Evolutionary conservation across 2,888 invertebrate genomes (phyloP).

Genomic region (Vesta saturnalis): DNA sequence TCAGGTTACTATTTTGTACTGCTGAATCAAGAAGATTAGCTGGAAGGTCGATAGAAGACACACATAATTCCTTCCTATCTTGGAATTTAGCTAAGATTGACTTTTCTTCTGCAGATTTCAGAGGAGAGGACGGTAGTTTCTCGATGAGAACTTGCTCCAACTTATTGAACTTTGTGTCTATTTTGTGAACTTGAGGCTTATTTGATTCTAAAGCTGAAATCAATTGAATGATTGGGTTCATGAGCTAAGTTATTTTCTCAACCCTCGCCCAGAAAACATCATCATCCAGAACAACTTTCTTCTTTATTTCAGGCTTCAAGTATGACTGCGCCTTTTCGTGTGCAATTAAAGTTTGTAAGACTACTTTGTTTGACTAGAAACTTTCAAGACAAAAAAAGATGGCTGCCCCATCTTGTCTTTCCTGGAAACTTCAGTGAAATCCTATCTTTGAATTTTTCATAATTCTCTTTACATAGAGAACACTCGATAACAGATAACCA

Average conservation of each 20-base stretch:
- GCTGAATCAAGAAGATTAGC: background rate
- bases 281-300: background rate
- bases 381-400: background rate
- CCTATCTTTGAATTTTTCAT: background rate
- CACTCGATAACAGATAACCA: too few relatives aligned
- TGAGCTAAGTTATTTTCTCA: background rate
- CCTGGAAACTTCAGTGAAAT: background rate
- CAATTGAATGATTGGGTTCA: background rate
- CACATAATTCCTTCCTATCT: background rate
- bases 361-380: background rate
- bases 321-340: background rate
- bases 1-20: background rate
- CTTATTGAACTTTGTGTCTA: background rate
- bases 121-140: background rate
- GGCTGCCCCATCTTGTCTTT: background rate
- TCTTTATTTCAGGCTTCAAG: too few relatives aligned
- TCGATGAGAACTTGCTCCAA: background rate
- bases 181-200: background rate
- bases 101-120: background rate
- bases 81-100: constrained; percentile 1
- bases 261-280: background rate
- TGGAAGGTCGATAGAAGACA: background rate
- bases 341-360: background rate
- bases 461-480: too few relatives aligned
- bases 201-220: background rate